Evolutionary conservation across 2,888 invertebrate species (phyloP).

Genomic region (Margaritifera margaritifera): DNA sequence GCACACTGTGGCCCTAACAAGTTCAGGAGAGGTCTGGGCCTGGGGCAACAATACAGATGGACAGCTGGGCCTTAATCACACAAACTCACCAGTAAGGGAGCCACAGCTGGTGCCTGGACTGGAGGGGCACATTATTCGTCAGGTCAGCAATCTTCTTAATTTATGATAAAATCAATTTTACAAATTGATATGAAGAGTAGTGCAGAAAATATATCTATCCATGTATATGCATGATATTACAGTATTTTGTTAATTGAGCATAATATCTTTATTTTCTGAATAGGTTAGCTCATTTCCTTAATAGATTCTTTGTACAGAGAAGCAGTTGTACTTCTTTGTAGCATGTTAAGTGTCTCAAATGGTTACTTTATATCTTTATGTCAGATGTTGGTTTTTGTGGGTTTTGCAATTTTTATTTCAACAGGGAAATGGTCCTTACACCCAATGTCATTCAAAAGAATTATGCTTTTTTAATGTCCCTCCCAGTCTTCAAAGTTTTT

Average conservation of each 20-base stretch:
- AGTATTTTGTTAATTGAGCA: too few species aligned
- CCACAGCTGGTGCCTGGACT: slow-evolving; percentile 77
- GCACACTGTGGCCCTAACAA: slow-evolving; percentile 77
- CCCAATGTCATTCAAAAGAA: too few species aligned
- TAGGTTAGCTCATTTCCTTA: not conserved
- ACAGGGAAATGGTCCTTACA: too few species aligned
- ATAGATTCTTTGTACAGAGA: not conserved
- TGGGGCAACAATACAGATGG: slow-evolving; percentile 81
- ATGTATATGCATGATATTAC: too few species aligned
- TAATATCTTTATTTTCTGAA: too few species aligned
- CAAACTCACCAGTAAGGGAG: slow-evolving; percentile 76
- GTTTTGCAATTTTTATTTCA: too few species aligned
- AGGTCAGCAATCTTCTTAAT: slow-evolving; percentile 66
- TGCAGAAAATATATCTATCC: not conserved
- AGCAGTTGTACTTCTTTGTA: too few species aligned
- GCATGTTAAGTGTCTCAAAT: too few species aligned
- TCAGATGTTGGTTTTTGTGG: too few species aligned
- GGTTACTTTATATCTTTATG: too few species aligned
- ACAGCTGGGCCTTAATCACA: slow-evolving; percentile 78
- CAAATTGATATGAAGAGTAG: not conserved
- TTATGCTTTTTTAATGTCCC: too few species aligned
- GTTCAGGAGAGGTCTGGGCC: slow-evolving; percentile 77
- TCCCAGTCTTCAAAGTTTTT: too few species aligned
- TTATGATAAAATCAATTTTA: not conserved
- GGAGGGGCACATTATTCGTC: slow-evolving; percentile 76